Evolutionary conservation across 2,113 vertebrate species (phyloP).

Genomic region (Ophiodon elongatus): DNA sequence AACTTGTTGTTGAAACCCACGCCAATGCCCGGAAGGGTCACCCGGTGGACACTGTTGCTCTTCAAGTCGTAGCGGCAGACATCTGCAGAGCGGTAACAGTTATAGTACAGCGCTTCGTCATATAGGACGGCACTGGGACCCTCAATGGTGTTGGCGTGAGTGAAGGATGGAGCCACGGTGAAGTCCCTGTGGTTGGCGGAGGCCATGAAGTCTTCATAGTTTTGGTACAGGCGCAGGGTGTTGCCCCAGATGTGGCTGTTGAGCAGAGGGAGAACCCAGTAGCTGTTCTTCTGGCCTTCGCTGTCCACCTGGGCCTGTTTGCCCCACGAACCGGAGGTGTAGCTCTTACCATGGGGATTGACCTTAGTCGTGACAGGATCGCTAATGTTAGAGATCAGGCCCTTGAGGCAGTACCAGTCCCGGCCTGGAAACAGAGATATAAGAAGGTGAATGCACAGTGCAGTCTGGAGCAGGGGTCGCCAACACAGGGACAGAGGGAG

Average conservation of each 20-base stretch:
- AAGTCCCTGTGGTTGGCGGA: conserved; percentile 56
- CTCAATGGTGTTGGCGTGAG: conserved; percentile 71
- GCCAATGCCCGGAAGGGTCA: conserved; percentile 76
- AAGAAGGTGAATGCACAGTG: background rate
- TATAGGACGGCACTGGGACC: conserved; percentile 86
- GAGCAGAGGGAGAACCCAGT: conserved; percentile 88
- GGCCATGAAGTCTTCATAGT: conserved; percentile 86
- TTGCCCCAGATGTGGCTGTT: conserved; percentile 71
- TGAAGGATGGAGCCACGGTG: conserved; percentile 34
- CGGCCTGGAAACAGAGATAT: conserved; percentile 47
- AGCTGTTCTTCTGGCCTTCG: conserved; percentile 63
- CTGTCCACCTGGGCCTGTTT: conserved; percentile 75
- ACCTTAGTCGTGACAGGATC: conserved; percentile 85
- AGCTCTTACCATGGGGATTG: conserved; percentile 86
- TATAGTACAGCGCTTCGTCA: conserved; percentile 86
- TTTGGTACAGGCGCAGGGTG: conserved; percentile 81
- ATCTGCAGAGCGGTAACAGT: conserved; percentile 74
- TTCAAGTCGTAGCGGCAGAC: conserved; percentile 71
- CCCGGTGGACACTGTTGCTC: conserved; percentile 44
- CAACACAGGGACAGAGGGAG: background rate
- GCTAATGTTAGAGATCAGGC: conserved; percentile 84
- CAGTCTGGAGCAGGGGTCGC: background rate
- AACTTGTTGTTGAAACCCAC: conserved; percentile 88
- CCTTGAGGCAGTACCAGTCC: conserved; percentile 63
- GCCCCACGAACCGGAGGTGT: conserved; percentile 90